Base-by-base conservation (phyloP, 2,888 invertebrate genomes). In the Himalopsyche kuldschensis region DNA sequence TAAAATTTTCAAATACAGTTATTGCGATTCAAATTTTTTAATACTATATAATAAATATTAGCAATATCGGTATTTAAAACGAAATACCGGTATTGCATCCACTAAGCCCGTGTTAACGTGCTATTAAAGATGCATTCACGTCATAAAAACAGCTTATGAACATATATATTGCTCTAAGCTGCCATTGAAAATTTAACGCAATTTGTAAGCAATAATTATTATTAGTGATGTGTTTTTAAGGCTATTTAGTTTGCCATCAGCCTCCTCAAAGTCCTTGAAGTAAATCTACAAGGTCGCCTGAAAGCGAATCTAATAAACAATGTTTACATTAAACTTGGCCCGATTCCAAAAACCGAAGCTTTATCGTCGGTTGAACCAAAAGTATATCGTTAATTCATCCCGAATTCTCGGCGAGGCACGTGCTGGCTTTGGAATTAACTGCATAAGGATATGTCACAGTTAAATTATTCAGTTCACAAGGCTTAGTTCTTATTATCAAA, bases 321-420 rank as follows among this genome's bases (percentile, higher is more conserved):
- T 76, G 41, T 76, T 76, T 76, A 76, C 76, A 76, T 76, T 76
- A 32, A 20, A 76, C 35, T 76, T 76, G 76, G 76, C 30, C 20
- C 35, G n/a, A 17, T 41, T 76, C 76, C 76, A 76, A 76, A 24
- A 76, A 32, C 35, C 35, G 76, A 32, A 24, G 31, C 69, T 69
- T 69, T 69, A 69, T 69, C 30, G 69, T 27, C 30, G 27, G 69
- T 27, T 69, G 27, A 69, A 27, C 69, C 30, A 69, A 27, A 69
- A 69, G 69, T 69, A 30, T 15, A 69, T 27, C 4, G 27, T 27
- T 30, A 41, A 15, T 69, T 27, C 24, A 69, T 24, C 15, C 20
- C 4, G 30, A 24, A 30, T 69, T 27, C 63, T 69, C 2, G 27
- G 11, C 69, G 15, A 27, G 24, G 27, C 69, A 69, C 69, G 69